Base-by-base conservation (phyloP, 2,113 vertebrate genomes). In the Oreocharis arfaki region DNA sequence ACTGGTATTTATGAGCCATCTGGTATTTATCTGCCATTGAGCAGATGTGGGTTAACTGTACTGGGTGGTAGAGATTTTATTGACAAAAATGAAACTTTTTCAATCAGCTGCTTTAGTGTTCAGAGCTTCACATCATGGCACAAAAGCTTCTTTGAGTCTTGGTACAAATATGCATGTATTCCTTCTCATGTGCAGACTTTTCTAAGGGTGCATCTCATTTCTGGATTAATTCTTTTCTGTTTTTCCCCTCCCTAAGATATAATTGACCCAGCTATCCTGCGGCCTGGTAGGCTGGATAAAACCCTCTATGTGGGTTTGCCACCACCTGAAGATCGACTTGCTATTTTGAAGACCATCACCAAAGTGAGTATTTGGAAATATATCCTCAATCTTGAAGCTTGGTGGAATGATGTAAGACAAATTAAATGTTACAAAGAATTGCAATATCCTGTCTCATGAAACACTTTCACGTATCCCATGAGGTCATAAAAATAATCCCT, bases 231-330 rank as follows among this genome's bases (percentile, higher is more conserved):
- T 55, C 46, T 42, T 37, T 35, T 63, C 90, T 52, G 0, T 50
- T 77, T 47, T 22, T 33, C 11, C 5, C 2, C 10, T 27, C 26
- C 13, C 23, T 10, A 81, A 99, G 99, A 99, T 95, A 99, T 99
- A 56, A 99, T 99, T 69, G 99, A 99, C 90, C 99, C 98, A 24
- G 99, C 99, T 21, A 96, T 99, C 49, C 98, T 99, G 70, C 98
- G 99, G 53, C 99, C 99, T 2, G 99, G 99, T 3, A 99, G 99
- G 27, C 97, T 99, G 33, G 99, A 99, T 95, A 99, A 99, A 96
- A 99, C 98, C 5, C 97, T 99, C 27, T 99, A 99, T 15, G 99
- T 99, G 76, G 99, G 99, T 59, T 98, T 99, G 82, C 99, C 99
- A 2, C 98, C 98, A 23, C 97, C 99, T n/a, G 93, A 92, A 35